Conservation (phyloP, 2,113 vertebrate genomes). For the Sialia sialis region DNA sequence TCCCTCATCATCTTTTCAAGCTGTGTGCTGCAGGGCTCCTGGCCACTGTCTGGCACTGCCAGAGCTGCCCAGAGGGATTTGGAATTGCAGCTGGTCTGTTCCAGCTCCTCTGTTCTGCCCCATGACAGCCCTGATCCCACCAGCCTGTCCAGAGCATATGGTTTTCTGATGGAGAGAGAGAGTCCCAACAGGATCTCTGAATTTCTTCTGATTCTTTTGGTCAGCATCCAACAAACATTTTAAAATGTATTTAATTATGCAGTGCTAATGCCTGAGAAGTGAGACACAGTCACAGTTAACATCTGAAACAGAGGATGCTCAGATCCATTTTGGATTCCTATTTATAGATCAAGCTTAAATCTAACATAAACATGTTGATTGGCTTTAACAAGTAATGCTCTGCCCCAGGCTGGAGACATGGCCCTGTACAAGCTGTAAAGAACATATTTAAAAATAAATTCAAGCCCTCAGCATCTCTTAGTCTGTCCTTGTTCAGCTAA, state of each 20-base stretch:
- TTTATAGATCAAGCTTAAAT: not conserved
- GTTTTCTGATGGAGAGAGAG: not conserved
- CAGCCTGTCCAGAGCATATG: not conserved
- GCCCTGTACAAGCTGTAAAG: not conserved
- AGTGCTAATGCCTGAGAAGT: not conserved
- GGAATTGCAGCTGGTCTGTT: not conserved
- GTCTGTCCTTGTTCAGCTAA: not conserved
- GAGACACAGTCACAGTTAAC: not conserved
- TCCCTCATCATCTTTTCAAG: not conserved
- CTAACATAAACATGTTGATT: not conserved
- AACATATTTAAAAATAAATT: constrained; percentile 11
- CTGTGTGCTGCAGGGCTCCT: not conserved
- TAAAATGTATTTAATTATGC: not conserved
- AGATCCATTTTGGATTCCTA: not conserved
- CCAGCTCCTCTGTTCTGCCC: not conserved
- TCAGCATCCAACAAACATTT: not conserved
- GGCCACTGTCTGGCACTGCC: not conserved
- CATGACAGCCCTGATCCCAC: not conserved
- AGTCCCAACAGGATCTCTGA: not conserved
- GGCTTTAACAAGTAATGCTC: not conserved
- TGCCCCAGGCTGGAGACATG: not conserved
- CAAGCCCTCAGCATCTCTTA: not conserved
- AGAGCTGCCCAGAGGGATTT: not conserved
- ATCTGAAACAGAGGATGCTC: not conserved
- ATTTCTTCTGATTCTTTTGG: not conserved